phyloP scores from a whole-genome alignment of 2,113 vertebrate genomes.

The Toxotes chatareus region DNA sequence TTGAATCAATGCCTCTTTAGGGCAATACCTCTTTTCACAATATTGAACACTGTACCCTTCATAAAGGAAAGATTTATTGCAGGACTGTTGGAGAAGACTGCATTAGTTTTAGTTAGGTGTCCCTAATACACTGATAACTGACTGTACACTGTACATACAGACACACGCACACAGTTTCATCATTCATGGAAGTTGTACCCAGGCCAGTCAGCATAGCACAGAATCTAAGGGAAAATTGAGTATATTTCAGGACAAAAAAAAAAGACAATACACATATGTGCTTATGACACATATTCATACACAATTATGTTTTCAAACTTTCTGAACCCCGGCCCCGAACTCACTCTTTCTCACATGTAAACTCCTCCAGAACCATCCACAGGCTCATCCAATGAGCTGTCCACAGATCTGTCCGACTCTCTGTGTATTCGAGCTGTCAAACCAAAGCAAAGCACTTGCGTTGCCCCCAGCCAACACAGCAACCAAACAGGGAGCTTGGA shows the following conservation, averaged over 20 bases:
- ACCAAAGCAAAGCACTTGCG: constrained; percentile 47
- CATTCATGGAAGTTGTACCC: not conserved
- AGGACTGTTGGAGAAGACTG: too few relatives aligned
- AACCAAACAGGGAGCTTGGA: constrained; percentile 55
- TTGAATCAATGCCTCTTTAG: too few relatives aligned
- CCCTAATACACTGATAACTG: too few relatives aligned
- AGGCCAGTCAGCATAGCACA: not conserved
- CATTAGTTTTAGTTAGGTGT: too few relatives aligned
- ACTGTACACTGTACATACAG: not conserved
- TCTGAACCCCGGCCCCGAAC: not conserved
- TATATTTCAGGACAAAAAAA: not conserved
- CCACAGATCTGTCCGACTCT: constrained; percentile 46
- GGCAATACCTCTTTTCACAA: too few relatives aligned
- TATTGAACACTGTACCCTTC: too few relatives aligned
- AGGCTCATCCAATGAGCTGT: constrained; percentile 30
- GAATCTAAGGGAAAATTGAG: not conserved
- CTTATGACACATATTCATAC: constrained; percentile 20
- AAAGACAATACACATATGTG: not conserved
- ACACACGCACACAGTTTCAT: constrained; percentile 3
- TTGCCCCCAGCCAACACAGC: constrained; percentile 33
- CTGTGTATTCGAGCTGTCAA: constrained; percentile 60
- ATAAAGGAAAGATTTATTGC: too few relatives aligned
- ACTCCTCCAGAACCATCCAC: constrained; percentile 32
- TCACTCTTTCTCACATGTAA: constrained; percentile 24
- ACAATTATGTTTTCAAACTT: constrained; percentile 28